These are phyloP conservation scores for Chaetoderma sp. DNA, from an alignment of 2,888 invertebrate genomes.

Conservation along the genomic window DNA sequence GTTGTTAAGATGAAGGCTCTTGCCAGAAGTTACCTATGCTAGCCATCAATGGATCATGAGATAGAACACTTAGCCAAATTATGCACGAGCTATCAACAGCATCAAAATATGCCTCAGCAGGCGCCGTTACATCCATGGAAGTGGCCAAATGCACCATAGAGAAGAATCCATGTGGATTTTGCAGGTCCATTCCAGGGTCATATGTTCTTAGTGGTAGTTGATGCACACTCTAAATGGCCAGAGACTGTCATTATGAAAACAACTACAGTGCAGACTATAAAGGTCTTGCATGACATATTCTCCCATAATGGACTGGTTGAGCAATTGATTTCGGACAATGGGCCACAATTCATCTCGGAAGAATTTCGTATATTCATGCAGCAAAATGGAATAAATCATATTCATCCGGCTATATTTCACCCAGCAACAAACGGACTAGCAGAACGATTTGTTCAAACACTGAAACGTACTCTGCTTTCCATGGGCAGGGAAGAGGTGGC, in stretches of 20 bases:
- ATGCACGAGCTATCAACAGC: constrained; percentile 11
- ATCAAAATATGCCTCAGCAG: constrained; percentile 9
- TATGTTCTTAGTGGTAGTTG: constrained; percentile 20
- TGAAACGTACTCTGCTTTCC: constrained; percentile 1
- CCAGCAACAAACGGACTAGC: constrained; percentile 21
- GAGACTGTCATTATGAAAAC: constrained; percentile 11
- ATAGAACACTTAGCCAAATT: background rate
- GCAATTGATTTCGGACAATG: constrained; percentile 25
- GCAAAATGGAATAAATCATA: constrained; percentile 22
- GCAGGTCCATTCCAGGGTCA: constrained; percentile 13
- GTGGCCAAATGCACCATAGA: constrained; percentile 14
- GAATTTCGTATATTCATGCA: constrained; percentile 19
- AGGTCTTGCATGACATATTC: background rate
- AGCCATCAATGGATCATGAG: constrained; percentile 2
- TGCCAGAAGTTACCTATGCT: too few species aligned
- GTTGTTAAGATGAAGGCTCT: constrained; percentile 77
- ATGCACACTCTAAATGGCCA: constrained; percentile 25
- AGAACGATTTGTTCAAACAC: constrained; percentile 18
- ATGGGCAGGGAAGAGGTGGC: background rate
- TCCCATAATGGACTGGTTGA: constrained; percentile 14
- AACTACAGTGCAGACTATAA: constrained; percentile 16
- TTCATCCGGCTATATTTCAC: constrained; percentile 21
- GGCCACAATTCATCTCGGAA: constrained; percentile 17
- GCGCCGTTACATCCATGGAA: constrained; percentile 28
- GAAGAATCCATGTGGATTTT: constrained; percentile 21